Percentiles rank a stretch among this genome's conserved stretches.
Conservation (phyloP, 1,140 invertebrate genomes). For the Steinernema khuongi region DNA sequence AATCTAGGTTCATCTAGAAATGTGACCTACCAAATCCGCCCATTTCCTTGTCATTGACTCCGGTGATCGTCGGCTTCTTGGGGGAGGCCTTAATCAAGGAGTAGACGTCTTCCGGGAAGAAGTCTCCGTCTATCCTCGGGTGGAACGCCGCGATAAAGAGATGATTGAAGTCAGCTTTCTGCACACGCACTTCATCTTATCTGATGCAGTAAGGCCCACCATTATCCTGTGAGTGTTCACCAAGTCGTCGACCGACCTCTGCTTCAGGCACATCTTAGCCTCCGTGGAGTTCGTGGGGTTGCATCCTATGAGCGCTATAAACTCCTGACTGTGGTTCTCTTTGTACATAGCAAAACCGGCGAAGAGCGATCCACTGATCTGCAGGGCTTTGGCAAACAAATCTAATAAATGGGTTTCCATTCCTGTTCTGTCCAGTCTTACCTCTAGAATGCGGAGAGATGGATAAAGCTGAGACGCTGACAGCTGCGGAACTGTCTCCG, state of each 20-base stretch:
- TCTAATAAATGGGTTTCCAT: background rate
- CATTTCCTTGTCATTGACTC: slow-evolving; percentile 30
- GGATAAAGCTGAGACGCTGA: slow-evolving; percentile 72
- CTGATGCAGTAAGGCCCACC: slow-evolving; percentile 6
- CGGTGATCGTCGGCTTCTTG: slow-evolving; percentile 26
- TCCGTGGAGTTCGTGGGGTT: background rate
- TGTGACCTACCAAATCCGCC: slow-evolving; percentile 28
- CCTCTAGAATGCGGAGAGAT: slow-evolving; percentile 66
- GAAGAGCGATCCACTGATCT: slow-evolving; percentile 4
- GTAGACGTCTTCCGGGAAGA: slow-evolving; percentile 21
- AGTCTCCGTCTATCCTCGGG: slow-evolving; percentile 34
- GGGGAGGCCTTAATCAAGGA: slow-evolving; percentile 9
- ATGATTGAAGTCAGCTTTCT: slow-evolving; percentile 9
- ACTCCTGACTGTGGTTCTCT: background rate
- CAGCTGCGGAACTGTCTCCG: slow-evolving; percentile 69
- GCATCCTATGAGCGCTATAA: background rate
- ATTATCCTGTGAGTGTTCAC: background rate
- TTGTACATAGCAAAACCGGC: background rate
- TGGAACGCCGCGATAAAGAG: slow-evolving; percentile 16
- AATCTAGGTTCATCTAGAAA: no score
- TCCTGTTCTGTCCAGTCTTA: slow-evolving; percentile 9
- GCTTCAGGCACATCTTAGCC: slow-evolving; percentile 29
- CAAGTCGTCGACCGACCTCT: slow-evolving; percentile 28
- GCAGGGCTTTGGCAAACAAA: background rate
- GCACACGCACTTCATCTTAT: background rate